Evolutionary conservation across 2,113 vertebrate species (phyloP).

Genomic region (Dryoscopus gambensis): DNA sequence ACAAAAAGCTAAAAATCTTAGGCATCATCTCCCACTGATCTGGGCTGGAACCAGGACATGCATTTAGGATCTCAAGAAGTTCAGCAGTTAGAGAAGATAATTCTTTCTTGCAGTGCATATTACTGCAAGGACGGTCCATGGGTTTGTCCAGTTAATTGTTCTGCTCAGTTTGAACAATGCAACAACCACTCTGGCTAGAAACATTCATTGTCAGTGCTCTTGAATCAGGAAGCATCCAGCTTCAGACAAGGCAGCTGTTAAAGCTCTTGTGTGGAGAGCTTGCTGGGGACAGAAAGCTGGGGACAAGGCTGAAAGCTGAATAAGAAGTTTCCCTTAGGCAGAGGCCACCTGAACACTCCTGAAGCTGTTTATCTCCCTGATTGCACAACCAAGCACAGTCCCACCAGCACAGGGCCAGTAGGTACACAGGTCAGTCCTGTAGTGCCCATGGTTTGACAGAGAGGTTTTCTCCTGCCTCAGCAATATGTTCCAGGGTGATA

Average conservation of each 20-base stretch:
- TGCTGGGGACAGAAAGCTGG: neutral
- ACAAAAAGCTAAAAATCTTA: neutral
- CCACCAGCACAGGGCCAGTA: neutral
- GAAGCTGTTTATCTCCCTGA: neutral
- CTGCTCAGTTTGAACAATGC: fast-evolving
- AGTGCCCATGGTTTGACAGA: neutral
- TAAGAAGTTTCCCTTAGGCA: neutral
- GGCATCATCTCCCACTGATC: neutral
- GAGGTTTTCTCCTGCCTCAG: neutral
- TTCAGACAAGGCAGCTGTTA: neutral
- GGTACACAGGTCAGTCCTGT: neutral
- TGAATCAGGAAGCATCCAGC: neutral
- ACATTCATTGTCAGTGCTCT: neutral
- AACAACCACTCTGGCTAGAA: neutral
- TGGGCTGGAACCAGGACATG: neutral
- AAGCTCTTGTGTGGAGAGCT: neutral
- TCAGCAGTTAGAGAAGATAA: neutral
- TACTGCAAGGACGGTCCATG: neutral
- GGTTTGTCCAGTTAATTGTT: neutral
- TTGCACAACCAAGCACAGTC: neutral
- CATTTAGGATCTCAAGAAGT: neutral
- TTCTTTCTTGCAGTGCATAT: neutral
- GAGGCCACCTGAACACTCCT: neutral
- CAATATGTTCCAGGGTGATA: neutral
- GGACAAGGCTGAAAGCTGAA: neutral